Conservation (phyloP, 2,113 vertebrate species). For the Hypomesus transpacificus region DNA sequence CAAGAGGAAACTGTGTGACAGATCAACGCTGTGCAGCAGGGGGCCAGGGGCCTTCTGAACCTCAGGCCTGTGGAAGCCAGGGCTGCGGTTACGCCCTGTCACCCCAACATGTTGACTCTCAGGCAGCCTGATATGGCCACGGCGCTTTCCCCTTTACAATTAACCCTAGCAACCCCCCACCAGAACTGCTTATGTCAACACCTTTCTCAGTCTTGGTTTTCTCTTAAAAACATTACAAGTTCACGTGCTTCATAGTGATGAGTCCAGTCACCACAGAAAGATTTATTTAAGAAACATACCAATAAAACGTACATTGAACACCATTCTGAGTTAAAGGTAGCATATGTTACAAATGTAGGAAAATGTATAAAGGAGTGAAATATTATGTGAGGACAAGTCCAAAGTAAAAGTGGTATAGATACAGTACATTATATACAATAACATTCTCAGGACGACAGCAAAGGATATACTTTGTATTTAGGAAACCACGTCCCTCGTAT, state of each 20-base stretch:
- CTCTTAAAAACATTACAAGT: neutral
- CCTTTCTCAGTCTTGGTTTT: neutral
- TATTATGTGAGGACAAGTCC: slow-evolving; percentile 10
- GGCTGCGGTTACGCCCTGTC: slow-evolving; percentile 23
- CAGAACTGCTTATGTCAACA: neutral
- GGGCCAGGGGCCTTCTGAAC: slow-evolving; percentile 22
- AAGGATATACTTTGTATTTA: slow-evolving; percentile 36
- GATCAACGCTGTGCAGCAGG: slow-evolving; percentile 67
- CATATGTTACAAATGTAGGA: slow-evolving; percentile 23
- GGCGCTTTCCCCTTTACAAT: too few species aligned
- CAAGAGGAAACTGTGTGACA: slow-evolving; percentile 72
- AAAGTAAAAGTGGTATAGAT: slow-evolving; percentile 12
- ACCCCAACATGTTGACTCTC: neutral
- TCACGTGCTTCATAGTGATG: slow-evolving; percentile 22
- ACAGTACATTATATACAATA: slow-evolving; percentile 47
- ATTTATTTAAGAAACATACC: slow-evolving; percentile 57
- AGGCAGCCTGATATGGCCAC: neutral
- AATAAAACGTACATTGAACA: slow-evolving; percentile 44
- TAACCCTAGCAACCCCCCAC: neutral
- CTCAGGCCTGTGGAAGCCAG: slow-evolving; percentile 14
- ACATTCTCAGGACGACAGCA: slow-evolving; percentile 57
- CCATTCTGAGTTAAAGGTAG: slow-evolving; percentile 22
- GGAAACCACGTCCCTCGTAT: slow-evolving; percentile 7
- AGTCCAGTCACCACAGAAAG: slow-evolving; percentile 52
- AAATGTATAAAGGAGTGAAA: slow-evolving; percentile 19